These are phyloP conservation scores for Nezara viridula DNA, from an alignment of 2,888 invertebrate genomes.

Conservation along the genomic window DNA sequence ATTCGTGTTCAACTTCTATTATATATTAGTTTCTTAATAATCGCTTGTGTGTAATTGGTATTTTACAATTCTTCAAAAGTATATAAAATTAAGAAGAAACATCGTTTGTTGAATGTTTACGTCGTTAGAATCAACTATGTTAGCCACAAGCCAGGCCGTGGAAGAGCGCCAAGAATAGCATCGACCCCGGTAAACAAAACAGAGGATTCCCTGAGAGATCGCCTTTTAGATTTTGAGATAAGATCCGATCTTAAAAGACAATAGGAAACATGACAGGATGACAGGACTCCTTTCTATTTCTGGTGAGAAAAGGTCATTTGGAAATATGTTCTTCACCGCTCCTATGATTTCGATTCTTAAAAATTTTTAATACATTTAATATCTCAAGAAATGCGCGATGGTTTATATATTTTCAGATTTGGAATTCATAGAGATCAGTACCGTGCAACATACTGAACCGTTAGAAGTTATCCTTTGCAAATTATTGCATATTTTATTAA, in stretches of 20 bases:
- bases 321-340: not conserved
- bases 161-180: not conserved
- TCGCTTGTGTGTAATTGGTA: too few relatives aligned
- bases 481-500: too few relatives aligned
- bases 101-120: not conserved
- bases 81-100: not conserved
- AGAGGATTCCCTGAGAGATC: not conserved
- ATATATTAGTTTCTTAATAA: too few relatives aligned
- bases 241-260: not conserved
- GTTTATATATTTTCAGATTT: too few relatives aligned
- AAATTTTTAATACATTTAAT: too few relatives aligned
- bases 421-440: too few relatives aligned
- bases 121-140: not conserved
- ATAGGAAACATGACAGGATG: not conserved
- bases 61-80: too few relatives aligned
- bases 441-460: too few relatives aligned
- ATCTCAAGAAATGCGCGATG: too few relatives aligned
- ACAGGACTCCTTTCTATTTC: not conserved
- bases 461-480: too few relatives aligned
- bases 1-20: too few relatives aligned
- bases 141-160: not conserved
- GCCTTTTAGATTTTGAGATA: not conserved
- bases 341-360: not conserved
- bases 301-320: not conserved
- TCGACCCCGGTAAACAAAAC: not conserved